phyloP scores from a whole-genome alignment of 2,888 invertebrate species.

The Clistopyga incitator region DNA sequence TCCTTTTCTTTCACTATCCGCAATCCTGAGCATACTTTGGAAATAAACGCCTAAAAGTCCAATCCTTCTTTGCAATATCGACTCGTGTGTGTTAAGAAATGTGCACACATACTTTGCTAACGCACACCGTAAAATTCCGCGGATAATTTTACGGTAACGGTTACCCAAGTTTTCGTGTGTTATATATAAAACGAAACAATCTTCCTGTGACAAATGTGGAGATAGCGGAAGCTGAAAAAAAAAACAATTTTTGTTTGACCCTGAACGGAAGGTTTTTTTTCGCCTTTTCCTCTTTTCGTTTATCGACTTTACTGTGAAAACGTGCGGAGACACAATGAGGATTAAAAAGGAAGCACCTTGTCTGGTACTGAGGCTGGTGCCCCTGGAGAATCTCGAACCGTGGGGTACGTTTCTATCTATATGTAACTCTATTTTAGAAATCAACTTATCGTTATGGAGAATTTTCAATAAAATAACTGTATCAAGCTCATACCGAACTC shows the following conservation, averaged over 20 bases:
- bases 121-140: constrained; percentile 44
- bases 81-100: constrained; percentile 36
- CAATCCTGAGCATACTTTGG: neutral
- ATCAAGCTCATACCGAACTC: no score
- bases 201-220: constrained; percentile 37
- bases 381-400: constrained; percentile 83
- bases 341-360: constrained; percentile 88
- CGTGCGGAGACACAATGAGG: constrained; percentile 85
- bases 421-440: neutral
- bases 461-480: no score
- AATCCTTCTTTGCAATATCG: neutral
- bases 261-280: neutral
- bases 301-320: constrained; percentile 38
- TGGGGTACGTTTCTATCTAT: constrained; percentile 78
- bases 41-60: neutral
- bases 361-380: constrained; percentile 87
- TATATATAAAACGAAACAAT: neutral
- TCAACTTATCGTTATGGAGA: no score
- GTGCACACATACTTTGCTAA: constrained; percentile 30
- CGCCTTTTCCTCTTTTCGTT: constrained; percentile 25
- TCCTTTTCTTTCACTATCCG: neutral
- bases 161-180: neutral
- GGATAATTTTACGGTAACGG: constrained; percentile 1
- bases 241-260: constrained; percentile 5
- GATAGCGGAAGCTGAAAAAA: constrained; percentile 28